Base-by-base conservation (phyloP, 2,888 invertebrate genomes). In the Gastracanthus pulcherrimus region DNA sequence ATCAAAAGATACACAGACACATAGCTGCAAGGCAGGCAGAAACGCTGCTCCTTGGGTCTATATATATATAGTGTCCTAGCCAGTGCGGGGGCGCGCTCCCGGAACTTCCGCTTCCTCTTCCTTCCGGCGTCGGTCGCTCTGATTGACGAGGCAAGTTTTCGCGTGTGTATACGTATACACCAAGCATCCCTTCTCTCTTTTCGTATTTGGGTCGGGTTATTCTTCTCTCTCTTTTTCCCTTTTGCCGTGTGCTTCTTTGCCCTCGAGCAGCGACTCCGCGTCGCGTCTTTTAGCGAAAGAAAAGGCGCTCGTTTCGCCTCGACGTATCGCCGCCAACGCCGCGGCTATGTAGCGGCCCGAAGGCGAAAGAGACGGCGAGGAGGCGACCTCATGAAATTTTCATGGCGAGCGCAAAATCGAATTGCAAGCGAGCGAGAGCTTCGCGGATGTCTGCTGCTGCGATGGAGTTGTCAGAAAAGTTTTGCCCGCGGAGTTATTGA, bases 71-170 rank as follows among this genome's bases (percentile, higher is more conserved):
- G n/a, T n/a, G n/a, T n/a, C n/a, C n/a, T n/a, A n/a, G n/a, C n/a
- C 60, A 84, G 82, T 78, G 84, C 83, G 85, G 34, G 48, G 41
- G 60, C 75, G 80, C 78, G 60, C 71, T 88, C 88, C 89, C 88
- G 89, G 88, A 89, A 89, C 89, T 91, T 89, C 87, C 87, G 82
- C 70, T 89, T 88, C 89, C 90, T 55, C 55, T 90, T 90, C 90
- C 90, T 90, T 90, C 90, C 90, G 90, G 84, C 85, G 83, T 77
- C 75, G 31, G 41, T 77, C n/a, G 85, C 89, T 55, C 62, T 91
- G 91, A 91, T 91, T 87, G 89, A 91, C 91, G 91, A 90, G 89
- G 87, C 86, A 91, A 91, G 88, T 91, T 91, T 90, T 88, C 88
- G 86, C 87, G 72, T 62, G 58, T 38, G 29, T 11, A 26, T 26